Base-by-base conservation (phyloP, 2,113 vertebrate species). In the Lethenteron reissneri region DNA sequence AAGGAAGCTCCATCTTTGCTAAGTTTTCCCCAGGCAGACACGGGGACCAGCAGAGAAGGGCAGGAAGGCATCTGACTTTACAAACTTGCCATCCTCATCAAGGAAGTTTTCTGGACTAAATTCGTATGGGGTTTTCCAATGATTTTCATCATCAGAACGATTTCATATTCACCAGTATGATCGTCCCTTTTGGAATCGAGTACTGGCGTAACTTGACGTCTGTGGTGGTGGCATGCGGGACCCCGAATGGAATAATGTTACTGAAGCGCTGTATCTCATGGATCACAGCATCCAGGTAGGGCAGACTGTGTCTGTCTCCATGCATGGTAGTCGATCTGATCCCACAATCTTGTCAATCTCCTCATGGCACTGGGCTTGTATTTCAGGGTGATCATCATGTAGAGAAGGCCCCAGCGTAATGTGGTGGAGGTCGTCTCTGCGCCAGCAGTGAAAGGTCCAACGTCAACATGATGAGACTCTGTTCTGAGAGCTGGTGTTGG, bases 71-170 rank as follows among this genome's bases (percentile, higher is more conserved):
- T 89, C 86, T 70, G 74, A 80, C 74, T 78, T 86, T 73, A 80
- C 80, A 76, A 90, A 87, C 72, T 80, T 81, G 69, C 87, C 84
- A 8, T 87, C 79, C 70, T 78, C 75, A 74, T 90, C 84, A 80
- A 91, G 78, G 76, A 92, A 92, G 75, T 90, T 87, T 57, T 80
- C 81, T 0, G 88, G 88, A 74, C 87, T 90, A 78, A 91, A 91
- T 2, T 70, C 78, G 71, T 86, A 76, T 1, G 87, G 83, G 12
- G 83, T 88, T 62, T 78, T 81, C 85, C 87, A 90, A 73, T 85
- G 83, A 0, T 76, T 74, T 19, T 84, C 83, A 77, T 90, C 89
- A 2, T 81, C 77, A 89, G 82, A 71, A 87, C 0, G 85, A 88
- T 8, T 41, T 41, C 41, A 41, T 41, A 41, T 41, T 41, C 41